These are phyloP conservation scores for Epinotia demarniana DNA, from an alignment of 2,888 invertebrate species.

Conservation along the genomic window DNA sequence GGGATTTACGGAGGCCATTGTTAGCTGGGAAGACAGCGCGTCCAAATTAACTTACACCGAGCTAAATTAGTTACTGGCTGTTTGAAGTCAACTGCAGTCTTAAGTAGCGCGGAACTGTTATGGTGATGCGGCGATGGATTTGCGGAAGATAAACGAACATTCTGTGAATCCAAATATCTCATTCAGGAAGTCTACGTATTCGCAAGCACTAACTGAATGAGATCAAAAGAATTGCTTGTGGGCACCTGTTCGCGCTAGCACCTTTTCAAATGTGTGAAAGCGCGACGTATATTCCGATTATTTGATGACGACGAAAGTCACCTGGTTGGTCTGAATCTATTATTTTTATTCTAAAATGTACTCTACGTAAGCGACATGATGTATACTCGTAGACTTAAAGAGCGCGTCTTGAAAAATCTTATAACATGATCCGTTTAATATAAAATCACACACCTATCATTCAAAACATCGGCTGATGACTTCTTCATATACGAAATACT, in stretches of 20 bases:
- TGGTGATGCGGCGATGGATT: slow-evolving; percentile 31
- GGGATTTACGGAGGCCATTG: slow-evolving; percentile 74
- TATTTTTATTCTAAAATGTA: too few species aligned
- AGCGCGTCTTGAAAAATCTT: too few species aligned
- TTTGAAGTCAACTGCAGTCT: slow-evolving; percentile 55
- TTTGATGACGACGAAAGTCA: too few species aligned
- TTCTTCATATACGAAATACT: slow-evolving; percentile 16
- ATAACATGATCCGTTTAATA: too few species aligned
- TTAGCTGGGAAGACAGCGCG: slow-evolving; percentile 64
- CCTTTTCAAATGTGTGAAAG: not conserved
- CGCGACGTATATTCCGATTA: not conserved
- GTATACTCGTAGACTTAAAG: too few species aligned
- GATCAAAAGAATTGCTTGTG: not conserved
- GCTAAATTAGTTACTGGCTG: slow-evolving; percentile 67
- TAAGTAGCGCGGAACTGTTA: slow-evolving; percentile 50
- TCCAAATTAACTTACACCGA: slow-evolving; percentile 70
- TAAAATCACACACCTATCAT: too few species aligned
- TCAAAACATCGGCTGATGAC: not conserved
- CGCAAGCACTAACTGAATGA: not conserved
- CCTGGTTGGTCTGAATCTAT: too few species aligned
- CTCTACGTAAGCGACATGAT: too few species aligned
- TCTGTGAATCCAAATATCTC: not conserved
- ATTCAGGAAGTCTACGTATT: not conserved
- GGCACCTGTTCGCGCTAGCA: not conserved
- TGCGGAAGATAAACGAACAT: not conserved